Conservation (phyloP, 2,888 invertebrate species). For the Erebia epiphron region DNA sequence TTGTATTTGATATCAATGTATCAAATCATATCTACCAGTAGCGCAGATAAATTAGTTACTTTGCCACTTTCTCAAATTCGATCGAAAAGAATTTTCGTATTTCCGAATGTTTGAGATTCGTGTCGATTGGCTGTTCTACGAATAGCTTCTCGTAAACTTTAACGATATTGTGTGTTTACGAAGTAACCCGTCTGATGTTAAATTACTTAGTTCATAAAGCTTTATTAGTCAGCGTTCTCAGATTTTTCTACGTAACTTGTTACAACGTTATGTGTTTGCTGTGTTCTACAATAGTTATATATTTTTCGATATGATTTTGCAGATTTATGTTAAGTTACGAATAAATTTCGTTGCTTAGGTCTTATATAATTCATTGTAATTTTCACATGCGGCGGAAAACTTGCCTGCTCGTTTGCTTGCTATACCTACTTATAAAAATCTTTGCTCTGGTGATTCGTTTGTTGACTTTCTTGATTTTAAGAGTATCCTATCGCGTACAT, state of each 20-base stretch:
- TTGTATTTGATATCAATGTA: neutral
- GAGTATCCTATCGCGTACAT: neutral
- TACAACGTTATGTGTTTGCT: neutral
- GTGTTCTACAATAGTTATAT: neutral
- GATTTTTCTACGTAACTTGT: neutral
- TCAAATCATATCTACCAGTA: too few species aligned
- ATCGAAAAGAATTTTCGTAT: neutral
- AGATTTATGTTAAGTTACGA: too few species aligned
- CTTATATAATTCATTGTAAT: too few species aligned
- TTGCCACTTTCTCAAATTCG: too few species aligned
- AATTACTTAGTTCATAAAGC: neutral
- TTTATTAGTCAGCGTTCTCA: neutral
- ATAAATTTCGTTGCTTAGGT: too few species aligned
- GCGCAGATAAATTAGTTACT: too few species aligned
- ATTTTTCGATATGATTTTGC: neutral
- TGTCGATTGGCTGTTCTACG: neutral
- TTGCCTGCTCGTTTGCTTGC: too few species aligned
- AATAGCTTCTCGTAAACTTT: slow-evolving; percentile 4
- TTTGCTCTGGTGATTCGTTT: too few species aligned
- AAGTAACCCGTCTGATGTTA: neutral
- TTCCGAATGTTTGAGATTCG: neutral
- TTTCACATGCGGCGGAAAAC: too few species aligned
- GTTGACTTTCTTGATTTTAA: too few species aligned
- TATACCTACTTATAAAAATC: too few species aligned
- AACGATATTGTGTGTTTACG: neutral